Evolutionary conservation across 2,113 vertebrate genomes (phyloP), one percentile per base, ranked within the genome.

Genomic region (Stomatorhinus ivindoensis): DNA sequence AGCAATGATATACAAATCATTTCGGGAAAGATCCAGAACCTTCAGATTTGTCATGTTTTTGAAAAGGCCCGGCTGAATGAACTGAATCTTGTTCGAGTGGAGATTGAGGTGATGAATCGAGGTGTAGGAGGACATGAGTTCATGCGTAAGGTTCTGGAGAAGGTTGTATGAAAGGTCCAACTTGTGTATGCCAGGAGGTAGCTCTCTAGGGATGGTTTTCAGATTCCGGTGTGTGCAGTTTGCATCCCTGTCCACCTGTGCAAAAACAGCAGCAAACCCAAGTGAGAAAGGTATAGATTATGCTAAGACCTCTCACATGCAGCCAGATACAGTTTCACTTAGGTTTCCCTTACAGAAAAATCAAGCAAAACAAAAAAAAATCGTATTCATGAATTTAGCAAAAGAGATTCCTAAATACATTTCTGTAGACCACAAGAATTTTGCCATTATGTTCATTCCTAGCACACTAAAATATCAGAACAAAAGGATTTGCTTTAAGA

Each of bases 161-260:
- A 95, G 93, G 91, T 99, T 99, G 10, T 91, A 93, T 0, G 98
- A 99, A 2, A 99, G 94, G 92, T 99, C 95, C 48, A 99, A 95
- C 91, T 91, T 94, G 82, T 95, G 93, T n/a, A 97, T 94, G 11
- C 92, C 93, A 0, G 1, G 86, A 0, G 96, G 96, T 21, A 99
- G 95, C 39, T 91, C 87, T 0, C 0, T 39, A 21, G 98, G 98
- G 61, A 97, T 93, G 17, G 94, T 93, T 6, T 91, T 93, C 27
- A 99, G 95, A 87, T 95, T 95, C 88, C 91, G 95, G 90, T 93
- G 91, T 3, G 95, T 97, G 94, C 98, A 98, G 83, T 94, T 94
- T 27, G 92, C 97, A 84, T 97, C 94, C 7, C 92, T 95, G 87
- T 96, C 94, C 91, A 94, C 92, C 98, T 99, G 93, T 2, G 90